Conservation (phyloP, 2,113 vertebrate genomes). For the Dipodomys ordii region DNA sequence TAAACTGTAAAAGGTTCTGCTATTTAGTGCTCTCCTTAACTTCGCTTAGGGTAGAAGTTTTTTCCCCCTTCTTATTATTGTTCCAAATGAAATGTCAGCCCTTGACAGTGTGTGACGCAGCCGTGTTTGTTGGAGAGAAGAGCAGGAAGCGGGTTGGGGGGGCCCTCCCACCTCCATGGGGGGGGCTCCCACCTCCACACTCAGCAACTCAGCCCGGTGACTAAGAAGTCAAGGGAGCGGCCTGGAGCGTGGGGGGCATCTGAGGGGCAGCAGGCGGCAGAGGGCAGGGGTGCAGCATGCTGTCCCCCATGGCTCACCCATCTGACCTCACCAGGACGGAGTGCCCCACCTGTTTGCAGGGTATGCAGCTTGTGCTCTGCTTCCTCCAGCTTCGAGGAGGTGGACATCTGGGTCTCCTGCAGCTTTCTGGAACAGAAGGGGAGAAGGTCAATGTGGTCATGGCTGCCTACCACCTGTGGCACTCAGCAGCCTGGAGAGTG, state of each 20-base stretch:
- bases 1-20: slow-evolving; percentile 49
- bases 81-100: slow-evolving; percentile 67
- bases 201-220: background rate
- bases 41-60: slow-evolving; percentile 32
- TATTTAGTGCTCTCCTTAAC: slow-evolving; percentile 21
- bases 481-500: slow-evolving; percentile 5
- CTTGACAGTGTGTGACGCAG: slow-evolving; percentile 59
- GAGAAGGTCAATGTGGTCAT: slow-evolving; percentile 58
- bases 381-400: slow-evolving; percentile 96
- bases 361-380: slow-evolving; percentile 95
- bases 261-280: background rate
- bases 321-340: background rate
- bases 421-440: slow-evolving; percentile 90
- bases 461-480: slow-evolving; percentile 13
- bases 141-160: slow-evolving; percentile 46
- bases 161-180: slow-evolving; percentile 32
- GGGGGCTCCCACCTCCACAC: slow-evolving; percentile 23
- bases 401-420: slow-evolving; percentile 96
- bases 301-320: background rate
- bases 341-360: slow-evolving; percentile 95
- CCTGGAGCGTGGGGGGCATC: background rate
- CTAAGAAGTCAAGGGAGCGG: background rate
- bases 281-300: background rate
- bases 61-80: background rate
- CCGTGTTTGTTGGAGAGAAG: slow-evolving; percentile 54